These are phyloP conservation scores for Sus scrofa DNA, from an alignment of 2,113 vertebrate species.

Conservation along the genomic window DNA sequence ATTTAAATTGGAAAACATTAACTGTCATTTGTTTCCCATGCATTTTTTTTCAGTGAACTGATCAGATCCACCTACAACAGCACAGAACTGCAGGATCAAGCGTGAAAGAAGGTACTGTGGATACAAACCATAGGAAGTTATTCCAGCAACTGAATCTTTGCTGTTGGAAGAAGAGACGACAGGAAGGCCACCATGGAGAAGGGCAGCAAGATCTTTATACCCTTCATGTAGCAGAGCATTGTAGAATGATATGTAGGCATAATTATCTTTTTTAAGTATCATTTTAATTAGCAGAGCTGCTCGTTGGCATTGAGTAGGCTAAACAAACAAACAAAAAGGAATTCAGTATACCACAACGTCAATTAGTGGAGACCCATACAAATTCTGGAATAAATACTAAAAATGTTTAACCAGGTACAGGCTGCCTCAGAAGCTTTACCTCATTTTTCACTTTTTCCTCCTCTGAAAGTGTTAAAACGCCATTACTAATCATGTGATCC, in stretches of 20 bases:
- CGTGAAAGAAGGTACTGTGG: not conserved
- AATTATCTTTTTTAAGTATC: slow-evolving; percentile 94
- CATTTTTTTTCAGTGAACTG: slow-evolving; percentile 5
- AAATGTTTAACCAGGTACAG: not conserved
- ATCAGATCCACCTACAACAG: not conserved
- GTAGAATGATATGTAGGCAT: slow-evolving; percentile 96
- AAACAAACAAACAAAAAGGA: slow-evolving; percentile 61
- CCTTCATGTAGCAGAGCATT: slow-evolving; percentile 94
- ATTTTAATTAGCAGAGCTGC: slow-evolving; percentile 92
- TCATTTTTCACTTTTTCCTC: slow-evolving; percentile 92
- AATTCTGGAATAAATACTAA: slow-evolving; percentile 47
- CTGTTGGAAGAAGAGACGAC: slow-evolving; percentile 79
- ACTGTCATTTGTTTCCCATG: not conserved
- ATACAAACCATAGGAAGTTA: slow-evolving; percentile 91
- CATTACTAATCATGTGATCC: slow-evolving; percentile 96
- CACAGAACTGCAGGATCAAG: not conserved
- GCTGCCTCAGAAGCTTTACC: slow-evolving; percentile 85
- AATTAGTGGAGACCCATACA: not conserved
- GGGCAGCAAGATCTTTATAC: slow-evolving; percentile 93
- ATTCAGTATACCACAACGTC: slow-evolving; percentile 60
- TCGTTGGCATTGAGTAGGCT: slow-evolving; percentile 92
- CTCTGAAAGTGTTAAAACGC: slow-evolving; percentile 90
- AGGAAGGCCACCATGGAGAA: slow-evolving; percentile 91
- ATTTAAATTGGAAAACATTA: slow-evolving; percentile 12
- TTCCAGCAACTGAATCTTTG: slow-evolving; percentile 87